A percentile compares a stretch with the other conserved stretches of the same genome.
phyloP scores from a whole-genome alignment of 1,140 invertebrate species.

The Drosophila biarmipes region DNA sequence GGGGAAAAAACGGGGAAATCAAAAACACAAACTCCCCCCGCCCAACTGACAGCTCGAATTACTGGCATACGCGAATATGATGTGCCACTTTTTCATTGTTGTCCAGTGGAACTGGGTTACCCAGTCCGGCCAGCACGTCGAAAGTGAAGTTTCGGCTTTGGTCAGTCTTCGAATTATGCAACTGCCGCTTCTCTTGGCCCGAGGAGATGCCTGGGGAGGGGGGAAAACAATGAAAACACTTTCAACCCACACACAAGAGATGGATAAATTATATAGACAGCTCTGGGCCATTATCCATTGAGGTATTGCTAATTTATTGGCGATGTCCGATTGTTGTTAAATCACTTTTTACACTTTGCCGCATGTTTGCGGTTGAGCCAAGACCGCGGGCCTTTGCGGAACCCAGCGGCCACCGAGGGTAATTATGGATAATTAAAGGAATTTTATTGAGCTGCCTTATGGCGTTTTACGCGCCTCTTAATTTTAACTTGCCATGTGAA shows the following conservation, averaged over 20 bases:
- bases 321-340: slow-evolving; percentile 69
- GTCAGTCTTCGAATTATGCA: slow-evolving; percentile 60
- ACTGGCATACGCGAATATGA: slow-evolving; percentile 64
- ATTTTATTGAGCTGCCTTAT: slow-evolving; percentile 56
- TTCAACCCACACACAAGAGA: slow-evolving; percentile 57
- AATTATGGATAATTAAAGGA: slow-evolving; percentile 69
- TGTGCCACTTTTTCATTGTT: slow-evolving; percentile 58
- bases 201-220: slow-evolving; percentile 17
- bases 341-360: slow-evolving; percentile 75
- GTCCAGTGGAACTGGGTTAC: slow-evolving; percentile 70
- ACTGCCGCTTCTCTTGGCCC: slow-evolving; percentile 40
- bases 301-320: slow-evolving; percentile 79
- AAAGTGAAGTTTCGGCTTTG: slow-evolving; percentile 66
- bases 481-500: slow-evolving; percentile 56
- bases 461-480: slow-evolving; percentile 64
- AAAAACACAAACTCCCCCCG: neutral
- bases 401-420: slow-evolving; percentile 53
- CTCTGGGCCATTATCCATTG: slow-evolving; percentile 59
- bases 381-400: slow-evolving; percentile 48
- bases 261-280: slow-evolving; percentile 64
- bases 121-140: slow-evolving; percentile 53
- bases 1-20: slow-evolving; percentile 19
- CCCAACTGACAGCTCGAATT: slow-evolving; percentile 67
- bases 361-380: slow-evolving; percentile 26
- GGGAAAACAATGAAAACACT: slow-evolving; percentile 51